Conservation (phyloP, 2,888 invertebrate species). For the Cheilosia scutellata region DNA sequence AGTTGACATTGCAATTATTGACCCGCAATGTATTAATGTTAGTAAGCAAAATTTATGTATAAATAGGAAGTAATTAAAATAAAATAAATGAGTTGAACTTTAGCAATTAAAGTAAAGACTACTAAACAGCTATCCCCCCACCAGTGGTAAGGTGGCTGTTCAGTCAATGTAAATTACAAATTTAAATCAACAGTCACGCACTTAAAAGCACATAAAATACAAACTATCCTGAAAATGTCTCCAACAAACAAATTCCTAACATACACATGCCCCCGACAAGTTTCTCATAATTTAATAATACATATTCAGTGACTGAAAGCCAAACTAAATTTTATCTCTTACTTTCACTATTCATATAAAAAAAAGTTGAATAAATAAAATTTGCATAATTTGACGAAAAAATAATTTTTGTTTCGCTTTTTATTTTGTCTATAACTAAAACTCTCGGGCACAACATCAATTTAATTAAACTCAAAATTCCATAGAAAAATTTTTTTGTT, state of each 20-base stretch:
- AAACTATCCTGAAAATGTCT: slow-evolving; percentile 14
- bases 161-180: no score
- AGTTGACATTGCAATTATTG: no score
- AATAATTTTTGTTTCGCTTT: slow-evolving; percentile 1
- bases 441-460: neutral
- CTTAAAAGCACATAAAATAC: neutral
- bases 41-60: no score
- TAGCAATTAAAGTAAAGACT: no score
- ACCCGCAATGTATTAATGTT: no score
- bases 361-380: slow-evolving; percentile 38
- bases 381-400: slow-evolving; percentile 52
- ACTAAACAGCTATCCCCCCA: no score
- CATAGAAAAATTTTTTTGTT: slow-evolving; percentile 20
- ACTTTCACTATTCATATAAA: slow-evolving; percentile 56
- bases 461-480: slow-evolving; percentile 48
- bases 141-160: no score
- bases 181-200: neutral
- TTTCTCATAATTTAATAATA: slow-evolving; percentile 61
- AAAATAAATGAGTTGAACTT: no score
- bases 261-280: slow-evolving; percentile 18
- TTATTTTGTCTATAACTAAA: neutral
- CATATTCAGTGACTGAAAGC: neutral
- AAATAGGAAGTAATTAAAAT: no score
- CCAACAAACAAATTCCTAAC: slow-evolving; percentile 11
- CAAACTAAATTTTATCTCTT: neutral